Evolutionary conservation across 2,888 invertebrate species (phyloP), one percentile per base, ranked within the genome.

Genomic region (Keiferia lycopersicella): DNA sequence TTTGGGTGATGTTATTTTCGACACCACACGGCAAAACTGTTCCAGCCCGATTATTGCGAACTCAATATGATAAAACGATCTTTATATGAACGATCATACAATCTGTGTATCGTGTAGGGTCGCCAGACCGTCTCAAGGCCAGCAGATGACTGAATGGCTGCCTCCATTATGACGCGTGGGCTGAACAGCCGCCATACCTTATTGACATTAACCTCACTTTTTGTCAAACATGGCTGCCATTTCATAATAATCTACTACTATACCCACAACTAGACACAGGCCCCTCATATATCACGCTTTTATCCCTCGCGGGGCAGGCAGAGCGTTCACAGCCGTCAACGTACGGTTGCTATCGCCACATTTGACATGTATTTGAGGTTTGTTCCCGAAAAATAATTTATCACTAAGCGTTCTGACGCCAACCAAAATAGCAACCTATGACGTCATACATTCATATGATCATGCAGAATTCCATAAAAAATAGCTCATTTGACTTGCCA

Each of bases 141-240:
- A 20, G 51, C 51, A 51, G 51, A 51, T 51, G 51, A 51, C 51
- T 51, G 51, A 41, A 12, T 41, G 45, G 38, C 74, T 73, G 73
- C 81, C 75, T 78, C 78, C 76, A 74, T 76, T 70, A 34, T 65
- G 63, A 59, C 66, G 72, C 73, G 79, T 81, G 76, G 78, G 78
- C 65, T 67, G 71, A 16, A 26, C 59, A 67, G 64, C 62, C 65
- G 64, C 62, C 65, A 64, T 67, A 65, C 58, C 59, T 26, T 16
- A n/a, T 48, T 14, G 30, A 16, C 14, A 41, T 39, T 41, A 38
- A 14, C 30, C 26, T 48, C 18, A n/a, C 45, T 48, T 59, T 18
- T n/a, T 20, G 18, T 39, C 45, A 22, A 59, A 22, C 41, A 41
- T 7, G 59, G 41, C 41, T 45, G 53, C 26, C 8, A 53, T 26